phyloP scores from a whole-genome alignment of 2,797 vertebrate species.

The Ctenosaura bakeri region DNA sequence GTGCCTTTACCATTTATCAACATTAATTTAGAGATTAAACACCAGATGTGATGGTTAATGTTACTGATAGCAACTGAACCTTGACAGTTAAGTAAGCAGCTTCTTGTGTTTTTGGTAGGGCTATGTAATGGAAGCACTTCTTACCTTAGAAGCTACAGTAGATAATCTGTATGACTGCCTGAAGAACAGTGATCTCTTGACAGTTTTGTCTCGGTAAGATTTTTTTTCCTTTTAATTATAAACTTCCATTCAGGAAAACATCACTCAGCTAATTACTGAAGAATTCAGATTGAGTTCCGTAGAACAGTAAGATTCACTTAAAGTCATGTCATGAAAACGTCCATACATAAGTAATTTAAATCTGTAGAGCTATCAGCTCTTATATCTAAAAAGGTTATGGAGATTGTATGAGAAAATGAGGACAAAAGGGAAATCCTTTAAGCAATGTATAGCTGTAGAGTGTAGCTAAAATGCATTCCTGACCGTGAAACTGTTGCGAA shows the following conservation, averaged over 20 bases:
- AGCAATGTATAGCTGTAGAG: neutral
- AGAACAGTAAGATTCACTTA: constrained; percentile 19
- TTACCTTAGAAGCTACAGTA: constrained; percentile 96
- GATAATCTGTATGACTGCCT: constrained; percentile 97
- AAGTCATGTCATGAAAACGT: constrained; percentile 22
- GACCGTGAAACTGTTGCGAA: neutral
- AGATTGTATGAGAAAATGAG: neutral
- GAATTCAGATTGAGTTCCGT: constrained; percentile 30
- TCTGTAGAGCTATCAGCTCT: neutral
- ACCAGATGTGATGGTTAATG: neutral
- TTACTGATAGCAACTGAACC: constrained; percentile 34
- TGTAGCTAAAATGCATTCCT: neutral
- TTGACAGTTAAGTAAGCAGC: constrained; percentile 44
- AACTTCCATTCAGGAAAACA: neutral
- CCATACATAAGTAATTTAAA: constrained; percentile 32
- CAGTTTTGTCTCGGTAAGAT: constrained; percentile 92
- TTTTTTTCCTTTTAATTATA: constrained; percentile 2
- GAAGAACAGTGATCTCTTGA: constrained; percentile 96
- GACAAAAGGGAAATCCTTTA: neutral
- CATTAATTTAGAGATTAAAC: neutral
- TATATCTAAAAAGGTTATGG: neutral
- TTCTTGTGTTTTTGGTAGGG: constrained; percentile 82
- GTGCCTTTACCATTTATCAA: neutral
- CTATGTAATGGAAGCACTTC: constrained; percentile 97
- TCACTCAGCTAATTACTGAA: constrained; percentile 31